These are phyloP conservation scores for Polydrusus pterygomalis DNA, from an alignment of 2,888 invertebrate species.

Conservation along the genomic window DNA sequence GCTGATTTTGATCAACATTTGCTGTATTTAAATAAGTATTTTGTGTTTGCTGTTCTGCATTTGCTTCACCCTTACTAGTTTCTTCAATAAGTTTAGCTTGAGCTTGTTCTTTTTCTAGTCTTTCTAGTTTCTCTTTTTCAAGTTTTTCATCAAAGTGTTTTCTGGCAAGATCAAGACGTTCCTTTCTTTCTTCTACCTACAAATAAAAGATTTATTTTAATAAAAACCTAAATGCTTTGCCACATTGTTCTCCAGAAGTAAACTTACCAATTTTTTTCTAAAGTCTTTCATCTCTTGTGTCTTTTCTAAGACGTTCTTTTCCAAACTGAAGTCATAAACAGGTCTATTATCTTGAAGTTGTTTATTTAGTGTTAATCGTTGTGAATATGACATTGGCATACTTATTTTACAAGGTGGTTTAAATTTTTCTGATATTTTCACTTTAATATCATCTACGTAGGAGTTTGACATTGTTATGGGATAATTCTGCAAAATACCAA, in stretches of 20 bases:
- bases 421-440: conserved; percentile 91
- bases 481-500: background rate
- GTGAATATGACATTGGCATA: conserved; percentile 76
- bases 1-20: conserved; percentile 9
- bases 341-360: conserved; percentile 75
- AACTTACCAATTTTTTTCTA: conserved; percentile 68
- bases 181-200: conserved; percentile 75
- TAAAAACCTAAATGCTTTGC: background rate
- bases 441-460: conserved; percentile 89
- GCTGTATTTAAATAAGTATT: conserved; percentile 3
- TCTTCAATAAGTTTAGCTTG: conserved; percentile 36
- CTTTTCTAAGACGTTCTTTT: conserved; percentile 82
- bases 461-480: conserved; percentile 60
- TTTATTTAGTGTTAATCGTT: conserved; percentile 74
- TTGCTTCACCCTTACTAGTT: conserved; percentile 1
- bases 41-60: background rate
- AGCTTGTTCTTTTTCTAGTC: conserved; percentile 51
- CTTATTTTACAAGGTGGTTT: conserved; percentile 85
- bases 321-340: conserved; percentile 83
- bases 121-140: conserved; percentile 58
- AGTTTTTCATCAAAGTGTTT: conserved; percentile 63
- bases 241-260: background rate
- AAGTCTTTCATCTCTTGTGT: conserved; percentile 82
- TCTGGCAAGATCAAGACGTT: conserved; percentile 73
- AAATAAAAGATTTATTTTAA: conserved; percentile 12